Conservation (phyloP, 2,797 vertebrate genomes). For the Anguilla pacifica region DNA sequence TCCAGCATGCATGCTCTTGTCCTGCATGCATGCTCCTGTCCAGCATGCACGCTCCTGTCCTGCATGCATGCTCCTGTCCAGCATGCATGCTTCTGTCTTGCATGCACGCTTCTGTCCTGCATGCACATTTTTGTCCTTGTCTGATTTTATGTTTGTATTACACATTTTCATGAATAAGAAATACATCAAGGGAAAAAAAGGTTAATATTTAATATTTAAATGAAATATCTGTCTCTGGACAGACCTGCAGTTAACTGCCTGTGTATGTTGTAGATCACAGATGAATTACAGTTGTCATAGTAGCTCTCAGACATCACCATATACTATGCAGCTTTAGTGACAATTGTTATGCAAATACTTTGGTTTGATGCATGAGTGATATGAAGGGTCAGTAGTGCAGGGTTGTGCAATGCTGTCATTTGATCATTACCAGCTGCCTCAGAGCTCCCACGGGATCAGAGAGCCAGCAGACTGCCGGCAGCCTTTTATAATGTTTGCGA, state of each 20-base stretch:
- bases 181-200: neutral
- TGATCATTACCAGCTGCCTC: neutral
- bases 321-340: neutral
- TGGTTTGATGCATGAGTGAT: conserved; percentile 11
- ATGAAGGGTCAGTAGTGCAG: neutral
- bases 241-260: neutral
- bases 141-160: neutral
- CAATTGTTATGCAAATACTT: neutral
- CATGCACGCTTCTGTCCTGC: neutral
- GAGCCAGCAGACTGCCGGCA: neutral
- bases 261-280: neutral
- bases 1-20: neutral
- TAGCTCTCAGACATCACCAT: neutral
- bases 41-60: neutral
- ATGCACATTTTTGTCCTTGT: neutral
- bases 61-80: neutral
- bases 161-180: neutral
- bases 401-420: neutral
- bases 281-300: neutral
- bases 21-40: neutral
- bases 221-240: neutral
- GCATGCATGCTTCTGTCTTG: neutral
- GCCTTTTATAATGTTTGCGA: neutral
- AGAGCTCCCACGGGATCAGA: neutral
- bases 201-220: neutral